Percentiles rank a stretch among this genome's conserved stretches.
Evolutionary conservation across 2,888 invertebrate genomes (phyloP).

Genomic region (Campoplex capitator): DNA sequence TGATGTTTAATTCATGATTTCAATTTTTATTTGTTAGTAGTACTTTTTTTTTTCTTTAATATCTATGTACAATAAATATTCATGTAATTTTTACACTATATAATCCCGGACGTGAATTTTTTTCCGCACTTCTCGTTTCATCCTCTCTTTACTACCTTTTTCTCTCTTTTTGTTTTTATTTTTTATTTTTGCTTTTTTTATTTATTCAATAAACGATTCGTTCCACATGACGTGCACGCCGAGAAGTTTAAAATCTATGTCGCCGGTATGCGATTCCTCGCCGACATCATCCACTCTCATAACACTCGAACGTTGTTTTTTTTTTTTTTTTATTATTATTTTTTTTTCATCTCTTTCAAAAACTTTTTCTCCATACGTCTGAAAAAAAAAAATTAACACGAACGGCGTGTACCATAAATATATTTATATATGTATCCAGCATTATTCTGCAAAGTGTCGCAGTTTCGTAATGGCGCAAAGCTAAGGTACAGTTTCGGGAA

Average conservation of each 20-base stretch:
- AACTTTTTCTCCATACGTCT: conserved; percentile 67
- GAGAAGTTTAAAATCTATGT: conserved; percentile 79
- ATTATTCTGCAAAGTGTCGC: conserved; percentile 80
- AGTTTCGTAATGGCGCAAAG: conserved; percentile 51
- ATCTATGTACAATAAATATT: conserved; percentile 85
- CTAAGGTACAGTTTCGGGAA: conserved; percentile 65
- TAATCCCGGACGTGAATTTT: conserved; percentile 72
- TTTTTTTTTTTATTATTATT: background rate
- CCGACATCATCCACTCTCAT: conserved; percentile 46
- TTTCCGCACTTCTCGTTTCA: conserved; percentile 55
- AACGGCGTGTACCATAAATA: conserved; percentile 80
- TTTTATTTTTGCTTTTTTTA: conserved; percentile 8
- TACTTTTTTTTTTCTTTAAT: conserved; percentile 79
- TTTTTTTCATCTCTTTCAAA: conserved; percentile 61
- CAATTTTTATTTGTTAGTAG: conserved; percentile 84
- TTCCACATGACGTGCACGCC: conserved; percentile 48
- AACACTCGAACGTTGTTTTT: conserved; percentile 49
- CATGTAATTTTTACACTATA: conserved; percentile 84
- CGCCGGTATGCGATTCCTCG: conserved; percentile 73
- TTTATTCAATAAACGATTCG: conserved; percentile 45
- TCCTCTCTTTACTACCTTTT: conserved; percentile 52
- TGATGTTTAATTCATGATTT: conserved; percentile 78
- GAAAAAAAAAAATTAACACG: conserved; percentile 81
- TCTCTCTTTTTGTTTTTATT: background rate
- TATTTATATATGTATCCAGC: conserved; percentile 75